These are phyloP conservation scores for Vicugna pacos DNA, from an alignment of 2,113 vertebrate genomes.

Conservation along the genomic window DNA sequence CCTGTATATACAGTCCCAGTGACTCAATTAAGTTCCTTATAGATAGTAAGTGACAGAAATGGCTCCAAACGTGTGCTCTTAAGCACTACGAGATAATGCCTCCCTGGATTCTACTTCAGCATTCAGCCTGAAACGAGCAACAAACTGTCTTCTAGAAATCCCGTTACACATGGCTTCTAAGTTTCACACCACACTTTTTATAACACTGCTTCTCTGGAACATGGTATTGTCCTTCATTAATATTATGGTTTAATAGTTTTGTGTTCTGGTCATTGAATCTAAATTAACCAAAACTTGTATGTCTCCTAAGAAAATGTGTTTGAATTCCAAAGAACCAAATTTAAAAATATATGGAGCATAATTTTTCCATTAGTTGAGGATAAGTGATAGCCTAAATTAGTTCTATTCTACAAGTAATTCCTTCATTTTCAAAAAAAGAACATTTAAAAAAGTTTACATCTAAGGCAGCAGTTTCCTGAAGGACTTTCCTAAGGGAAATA, in stretches of 20 bases:
- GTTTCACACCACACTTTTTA: neutral
- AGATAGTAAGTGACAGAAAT: neutral
- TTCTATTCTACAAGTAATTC: neutral
- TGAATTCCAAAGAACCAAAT: slow-evolving; percentile 42
- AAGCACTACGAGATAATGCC: neutral
- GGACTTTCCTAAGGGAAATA: neutral
- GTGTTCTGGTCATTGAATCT: neutral
- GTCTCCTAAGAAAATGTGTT: slow-evolving; percentile 47
- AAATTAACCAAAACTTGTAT: slow-evolving; percentile 46
- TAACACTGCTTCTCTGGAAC: neutral
- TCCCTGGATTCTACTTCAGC: neutral
- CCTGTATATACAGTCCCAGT: neutral
- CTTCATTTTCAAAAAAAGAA: slow-evolving; percentile 37
- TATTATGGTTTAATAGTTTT: neutral
- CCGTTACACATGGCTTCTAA: neutral
- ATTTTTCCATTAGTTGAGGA: slow-evolving; percentile 6
- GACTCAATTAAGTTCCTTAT: neutral
- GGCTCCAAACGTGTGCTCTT: neutral
- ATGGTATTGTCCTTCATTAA: neutral
- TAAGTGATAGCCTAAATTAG: neutral
- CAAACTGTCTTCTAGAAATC: neutral
- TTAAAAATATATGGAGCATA: neutral
- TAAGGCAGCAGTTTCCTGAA: neutral
- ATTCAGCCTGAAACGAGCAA: neutral
- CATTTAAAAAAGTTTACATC: neutral